These are phyloP conservation scores for Henricia sp. DNA, from an alignment of 53 echinoderm and acorn worm species.

Conservation along the genomic window DNA sequence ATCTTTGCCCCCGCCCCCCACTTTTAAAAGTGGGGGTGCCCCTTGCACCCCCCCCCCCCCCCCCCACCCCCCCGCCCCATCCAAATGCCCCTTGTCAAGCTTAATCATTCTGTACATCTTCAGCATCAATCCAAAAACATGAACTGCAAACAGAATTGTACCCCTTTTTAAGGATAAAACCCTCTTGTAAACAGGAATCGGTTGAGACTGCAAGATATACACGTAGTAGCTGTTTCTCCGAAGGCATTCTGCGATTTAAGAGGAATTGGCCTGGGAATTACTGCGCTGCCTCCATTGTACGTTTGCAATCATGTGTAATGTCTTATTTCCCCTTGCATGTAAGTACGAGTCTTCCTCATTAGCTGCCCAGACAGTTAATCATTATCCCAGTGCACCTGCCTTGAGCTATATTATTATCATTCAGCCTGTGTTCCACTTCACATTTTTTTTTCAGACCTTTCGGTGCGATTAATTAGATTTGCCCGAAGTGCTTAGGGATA, in stretches of 20 bases:
- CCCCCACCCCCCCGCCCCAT: background rate
- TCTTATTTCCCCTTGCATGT: slow-evolving; percentile 19
- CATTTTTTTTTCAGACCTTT: too few species aligned
- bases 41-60: background rate
- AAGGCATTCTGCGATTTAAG: background rate
- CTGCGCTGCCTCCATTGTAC: slow-evolving; percentile 22
- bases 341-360: slow-evolving; percentile 4
- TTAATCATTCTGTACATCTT: background rate
- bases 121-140: too few species aligned
- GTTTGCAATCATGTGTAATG: slow-evolving; percentile 19
- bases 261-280: slow-evolving; percentile 4
- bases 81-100: background rate
- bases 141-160: too few species aligned
- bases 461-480: too few species aligned
- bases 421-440: too few species aligned
- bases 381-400: slow-evolving; percentile 18
- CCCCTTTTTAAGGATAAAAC: too few species aligned
- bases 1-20: too few species aligned
- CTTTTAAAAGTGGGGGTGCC: too few species aligned
- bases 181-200: too few species aligned
- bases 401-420: background rate
- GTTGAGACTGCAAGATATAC: too few species aligned
- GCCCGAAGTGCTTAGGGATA: too few species aligned
- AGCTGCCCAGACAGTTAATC: slow-evolving; percentile 23
- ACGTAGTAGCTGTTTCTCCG: too few species aligned